These are phyloP conservation scores for Numida meleagris DNA, from an alignment of 2,113 vertebrate genomes.

Conservation along the genomic window DNA sequence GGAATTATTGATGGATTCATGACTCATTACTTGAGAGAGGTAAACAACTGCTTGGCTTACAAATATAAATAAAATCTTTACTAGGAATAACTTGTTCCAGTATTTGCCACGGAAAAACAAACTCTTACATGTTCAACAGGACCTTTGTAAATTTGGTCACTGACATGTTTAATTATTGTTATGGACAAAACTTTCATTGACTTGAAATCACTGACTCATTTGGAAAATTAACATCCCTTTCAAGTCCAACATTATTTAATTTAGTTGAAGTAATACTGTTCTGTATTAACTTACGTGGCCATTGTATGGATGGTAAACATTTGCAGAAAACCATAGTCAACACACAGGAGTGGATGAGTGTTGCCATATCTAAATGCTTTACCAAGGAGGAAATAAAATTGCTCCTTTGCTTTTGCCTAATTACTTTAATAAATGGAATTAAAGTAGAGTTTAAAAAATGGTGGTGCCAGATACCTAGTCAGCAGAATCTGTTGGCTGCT, in stretches of 20 bases:
- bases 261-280: not conserved
- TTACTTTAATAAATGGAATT: slow-evolving; percentile 8
- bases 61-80: slow-evolving; percentile 8
- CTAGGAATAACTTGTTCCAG: not conserved
- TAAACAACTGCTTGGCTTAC: slow-evolving; percentile 33
- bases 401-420: slow-evolving; percentile 3
- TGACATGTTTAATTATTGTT: not conserved
- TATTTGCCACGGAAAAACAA: not conserved
- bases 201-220: not conserved
- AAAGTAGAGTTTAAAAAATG: slow-evolving; percentile 43
- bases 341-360: not conserved
- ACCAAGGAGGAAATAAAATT: not conserved
- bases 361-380: not conserved
- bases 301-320: fast-evolving
- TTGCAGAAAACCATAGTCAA: not conserved
- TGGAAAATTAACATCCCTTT: not conserved
- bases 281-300: not conserved
- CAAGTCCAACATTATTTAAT: not conserved
- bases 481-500: slow-evolving; percentile 56
- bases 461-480: slow-evolving; percentile 26
- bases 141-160: not conserved
- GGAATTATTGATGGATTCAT: slow-evolving; percentile 96
- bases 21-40: slow-evolving; percentile 93
- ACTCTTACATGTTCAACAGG: not conserved
- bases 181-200: not conserved